Evolutionary conservation across 2,888 invertebrate species (phyloP).

Genomic region (Apodemia zela): DNA sequence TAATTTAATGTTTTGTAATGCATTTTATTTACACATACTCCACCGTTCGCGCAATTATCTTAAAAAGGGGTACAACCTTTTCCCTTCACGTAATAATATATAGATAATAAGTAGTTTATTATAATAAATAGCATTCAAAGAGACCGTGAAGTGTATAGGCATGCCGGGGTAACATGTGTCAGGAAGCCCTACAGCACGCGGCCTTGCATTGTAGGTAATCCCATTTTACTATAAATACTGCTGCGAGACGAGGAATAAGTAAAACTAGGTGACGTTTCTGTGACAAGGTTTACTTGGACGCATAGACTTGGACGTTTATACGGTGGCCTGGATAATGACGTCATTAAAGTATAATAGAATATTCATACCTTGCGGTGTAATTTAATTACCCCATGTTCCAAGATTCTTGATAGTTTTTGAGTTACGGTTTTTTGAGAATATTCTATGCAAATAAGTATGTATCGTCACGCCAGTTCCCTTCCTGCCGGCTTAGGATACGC

Average conservation of each 20-base stretch:
- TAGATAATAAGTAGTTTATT: too few species aligned
- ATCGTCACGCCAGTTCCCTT: too few species aligned
- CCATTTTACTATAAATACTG: conserved; percentile 18
- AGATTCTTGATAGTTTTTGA: too few species aligned
- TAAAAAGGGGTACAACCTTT: too few species aligned
- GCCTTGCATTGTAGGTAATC: conserved; percentile 24
- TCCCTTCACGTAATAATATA: too few species aligned
- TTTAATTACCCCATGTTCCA: too few species aligned
- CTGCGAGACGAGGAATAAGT: neutral
- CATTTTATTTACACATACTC: too few species aligned
- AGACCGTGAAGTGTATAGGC: neutral
- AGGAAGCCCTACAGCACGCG: neutral
- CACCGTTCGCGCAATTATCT: too few species aligned
- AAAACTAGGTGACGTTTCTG: conserved; percentile 10
- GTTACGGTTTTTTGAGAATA: too few species aligned
- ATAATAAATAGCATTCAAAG: neutral
- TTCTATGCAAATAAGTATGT: too few species aligned
- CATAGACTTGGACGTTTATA: neutral
- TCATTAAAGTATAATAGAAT: neutral
- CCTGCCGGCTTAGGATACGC: too few species aligned
- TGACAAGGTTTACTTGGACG: conserved; percentile 1
- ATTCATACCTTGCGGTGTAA: neutral
- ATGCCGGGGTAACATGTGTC: neutral
- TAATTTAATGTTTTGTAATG: too few species aligned
- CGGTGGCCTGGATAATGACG: neutral